These are phyloP conservation scores for Lucifuga dentata DNA, from an alignment of 2,113 vertebrate genomes.

Conservation along the genomic window DNA sequence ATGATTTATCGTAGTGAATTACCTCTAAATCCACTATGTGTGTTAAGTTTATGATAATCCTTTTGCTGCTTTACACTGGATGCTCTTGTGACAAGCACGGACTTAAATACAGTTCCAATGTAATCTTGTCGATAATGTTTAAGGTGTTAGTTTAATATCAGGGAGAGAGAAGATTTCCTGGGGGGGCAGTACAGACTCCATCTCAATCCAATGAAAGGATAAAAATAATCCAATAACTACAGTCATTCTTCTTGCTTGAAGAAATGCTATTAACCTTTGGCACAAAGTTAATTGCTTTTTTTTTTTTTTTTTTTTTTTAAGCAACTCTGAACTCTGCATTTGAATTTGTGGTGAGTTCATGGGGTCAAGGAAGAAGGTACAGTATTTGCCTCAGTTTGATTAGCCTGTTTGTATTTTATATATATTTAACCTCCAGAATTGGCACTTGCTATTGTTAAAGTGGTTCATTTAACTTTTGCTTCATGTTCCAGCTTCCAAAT, in stretches of 20 bases:
- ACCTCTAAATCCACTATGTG: conserved; percentile 34
- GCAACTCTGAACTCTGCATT: conserved; percentile 52
- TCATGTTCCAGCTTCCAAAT: conserved; percentile 3
- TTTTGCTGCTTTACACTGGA: conserved; percentile 29
- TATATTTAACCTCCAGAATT: conserved; percentile 45
- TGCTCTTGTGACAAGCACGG: conserved; percentile 48
- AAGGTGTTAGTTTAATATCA: conserved; percentile 70
- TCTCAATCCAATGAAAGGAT: conserved; percentile 58
- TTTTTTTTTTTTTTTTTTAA: too few species aligned
- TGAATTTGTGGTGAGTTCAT: conserved; percentile 40
- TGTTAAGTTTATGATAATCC: conserved; percentile 46
- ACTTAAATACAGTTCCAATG: conserved; percentile 57
- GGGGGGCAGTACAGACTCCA: conserved; percentile 74
- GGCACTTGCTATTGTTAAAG: conserved; percentile 29
- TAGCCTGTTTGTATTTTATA: conserved; percentile 51
- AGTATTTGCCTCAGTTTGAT: conserved; percentile 47
- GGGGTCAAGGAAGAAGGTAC: conserved; percentile 37
- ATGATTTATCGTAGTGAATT: conserved; percentile 29
- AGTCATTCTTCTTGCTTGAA: conserved; percentile 54
- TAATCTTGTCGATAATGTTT: too few species aligned
- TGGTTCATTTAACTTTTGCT: conserved; percentile 20
- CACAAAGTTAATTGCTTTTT: conserved; percentile 74
- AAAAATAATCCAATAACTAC: conserved; percentile 60
- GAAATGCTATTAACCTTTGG: conserved; percentile 78
- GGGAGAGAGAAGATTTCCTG: conserved; percentile 75